A percentile compares a stretch with the other conserved stretches of the same genome.
Conservation (phyloP, 2,888 invertebrate genomes). For the Drosophila nigritarsus region DNA sequence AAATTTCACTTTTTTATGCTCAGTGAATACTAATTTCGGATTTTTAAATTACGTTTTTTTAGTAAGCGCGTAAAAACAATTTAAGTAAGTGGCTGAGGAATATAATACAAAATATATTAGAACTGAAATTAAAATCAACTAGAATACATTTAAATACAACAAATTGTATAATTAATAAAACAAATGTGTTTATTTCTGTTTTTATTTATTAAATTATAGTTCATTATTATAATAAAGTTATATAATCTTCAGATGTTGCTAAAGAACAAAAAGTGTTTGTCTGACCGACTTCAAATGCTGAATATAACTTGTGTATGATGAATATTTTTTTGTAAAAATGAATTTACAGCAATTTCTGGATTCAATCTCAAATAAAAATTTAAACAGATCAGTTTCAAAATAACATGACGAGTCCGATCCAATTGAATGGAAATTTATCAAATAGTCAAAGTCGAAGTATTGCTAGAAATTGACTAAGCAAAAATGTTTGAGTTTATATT, state of each 20-base stretch:
- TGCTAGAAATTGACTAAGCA: background rate
- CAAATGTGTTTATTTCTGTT: background rate
- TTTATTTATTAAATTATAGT: background rate
- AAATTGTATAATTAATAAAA: background rate
- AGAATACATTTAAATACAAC: background rate
- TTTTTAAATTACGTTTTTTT: background rate
- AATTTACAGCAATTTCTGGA: no score
- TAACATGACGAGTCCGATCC: background rate
- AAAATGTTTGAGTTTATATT: no score
- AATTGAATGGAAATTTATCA: background rate
- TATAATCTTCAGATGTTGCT: background rate
- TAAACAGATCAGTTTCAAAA: background rate
- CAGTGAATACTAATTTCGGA: background rate
- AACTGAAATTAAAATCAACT: background rate
- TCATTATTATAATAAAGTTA: background rate
- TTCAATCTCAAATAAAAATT: background rate
- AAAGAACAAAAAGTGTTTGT: background rate
- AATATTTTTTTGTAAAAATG: background rate
- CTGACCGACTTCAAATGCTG: background rate
- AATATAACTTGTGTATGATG: no score
- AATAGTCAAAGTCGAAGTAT: background rate
- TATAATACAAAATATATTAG: background rate
- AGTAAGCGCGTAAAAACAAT: no score
- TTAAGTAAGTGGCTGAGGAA: no score
- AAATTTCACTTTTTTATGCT: background rate